phyloP scores from a whole-genome alignment of 2,888 invertebrate genomes.

The Tetheella fluctuosa region DNA sequence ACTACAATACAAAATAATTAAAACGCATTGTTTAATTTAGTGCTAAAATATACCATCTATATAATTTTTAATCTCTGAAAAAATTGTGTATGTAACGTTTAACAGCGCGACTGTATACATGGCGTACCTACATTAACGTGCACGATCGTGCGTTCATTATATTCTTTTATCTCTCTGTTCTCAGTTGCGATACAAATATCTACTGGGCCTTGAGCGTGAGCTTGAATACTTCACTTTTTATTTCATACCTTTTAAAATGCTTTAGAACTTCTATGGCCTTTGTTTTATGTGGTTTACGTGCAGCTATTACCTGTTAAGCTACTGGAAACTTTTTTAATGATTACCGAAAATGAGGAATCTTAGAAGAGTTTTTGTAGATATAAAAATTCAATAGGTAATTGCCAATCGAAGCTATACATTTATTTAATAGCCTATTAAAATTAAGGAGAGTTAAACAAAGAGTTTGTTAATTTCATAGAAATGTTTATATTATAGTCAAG shows the following conservation, averaged over 20 bases:
- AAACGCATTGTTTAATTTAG: too few species aligned
- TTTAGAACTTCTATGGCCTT: background rate
- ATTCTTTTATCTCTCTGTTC: constrained; percentile 1
- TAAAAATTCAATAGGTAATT: too few species aligned
- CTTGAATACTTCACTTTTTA: constrained; percentile 2
- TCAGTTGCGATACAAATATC: background rate
- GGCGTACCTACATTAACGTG: background rate
- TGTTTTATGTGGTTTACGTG: background rate
- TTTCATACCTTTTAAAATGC: background rate
- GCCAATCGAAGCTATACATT: too few species aligned
- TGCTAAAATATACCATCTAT: too few species aligned
- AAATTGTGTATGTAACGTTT: background rate
- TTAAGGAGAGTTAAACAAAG: too few species aligned
- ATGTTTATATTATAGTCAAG: background rate
- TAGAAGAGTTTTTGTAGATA: too few species aligned
- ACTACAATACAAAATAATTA: too few species aligned
- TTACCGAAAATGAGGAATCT: too few species aligned
- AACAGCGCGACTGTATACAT: background rate
- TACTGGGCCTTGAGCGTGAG: background rate
- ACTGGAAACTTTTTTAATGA: too few species aligned
- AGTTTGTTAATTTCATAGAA: too few species aligned
- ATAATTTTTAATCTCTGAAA: too few species aligned
- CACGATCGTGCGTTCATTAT: constrained; percentile 5
- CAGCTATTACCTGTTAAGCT: background rate
- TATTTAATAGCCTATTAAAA: too few species aligned